Base-by-base conservation (phyloP, 2,113 vertebrate species). In the Leuciscus idus region DNA sequence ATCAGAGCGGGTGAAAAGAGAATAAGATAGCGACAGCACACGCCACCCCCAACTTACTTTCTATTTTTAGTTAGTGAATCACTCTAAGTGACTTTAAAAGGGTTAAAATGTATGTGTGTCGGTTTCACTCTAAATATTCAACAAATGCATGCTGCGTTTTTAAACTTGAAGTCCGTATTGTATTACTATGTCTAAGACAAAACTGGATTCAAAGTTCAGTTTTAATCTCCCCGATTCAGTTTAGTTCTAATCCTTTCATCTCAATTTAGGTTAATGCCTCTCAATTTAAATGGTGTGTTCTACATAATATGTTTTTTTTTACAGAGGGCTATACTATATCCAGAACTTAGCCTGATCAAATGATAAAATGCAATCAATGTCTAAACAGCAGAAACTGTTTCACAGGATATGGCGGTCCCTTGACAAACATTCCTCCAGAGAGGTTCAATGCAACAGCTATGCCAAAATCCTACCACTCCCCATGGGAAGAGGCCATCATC, bases 401-500 rank as follows among this genome's bases (percentile, higher is more conserved):
- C 0, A 2, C 89, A 96, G 95, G 95, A 79, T 96, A 96, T 79
- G 94, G 95, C 85, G 95, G 93, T 66, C 96, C 94, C 66, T 91
- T 96, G 89, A 95, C 95, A 94, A 97, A 96, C 85, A 93, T 94
- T 81, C 94, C 96, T 85, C 95, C 95, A 50, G 97, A 98, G 86
- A 96, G 95, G 90, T 95, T 96, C 86, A 96, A 97, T 86, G 93
- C 94, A 66, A 95, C 96, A 28, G 93, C 95, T 33, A 93, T 97
- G 89, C 96, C 95, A 23, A 99, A 97, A 86, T 96, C 95, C 86
- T 99, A 99, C 87, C 96, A 97, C 91, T 98, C 98, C 10, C 98
- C 98, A 0, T 99, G 98, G 98, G 97, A 98, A 90, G 95, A 98
- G 93, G 98, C 97, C 46, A 98, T 99, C 75, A 95, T 97, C 85